Evolutionary conservation across 1,140 invertebrate species (phyloP), one percentile per base, ranked within the genome.

Genomic region (fruit fly (Drosophila melanogaster)): DNA sequence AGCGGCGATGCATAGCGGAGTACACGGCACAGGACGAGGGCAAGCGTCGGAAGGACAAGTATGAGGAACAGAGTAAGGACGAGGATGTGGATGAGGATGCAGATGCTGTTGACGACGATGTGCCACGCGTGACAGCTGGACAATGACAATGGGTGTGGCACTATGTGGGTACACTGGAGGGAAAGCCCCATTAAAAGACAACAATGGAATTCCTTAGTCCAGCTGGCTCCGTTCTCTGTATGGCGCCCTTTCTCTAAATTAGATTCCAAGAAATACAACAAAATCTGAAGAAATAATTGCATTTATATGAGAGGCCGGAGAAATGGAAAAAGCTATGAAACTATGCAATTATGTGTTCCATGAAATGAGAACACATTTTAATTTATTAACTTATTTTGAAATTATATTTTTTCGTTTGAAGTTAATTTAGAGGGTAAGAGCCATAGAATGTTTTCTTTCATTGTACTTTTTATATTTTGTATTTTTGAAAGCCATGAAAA

Each of bases 71-170:
- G 51, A 61, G 61, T 53, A 26, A 30, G 67, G 74, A 78, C 51
- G 65, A 17, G 26, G 66, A 30, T 15, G n/a, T 46, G 55, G 71
- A 76, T 53, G 71, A 61, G 53, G 69, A 76, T 58, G 72, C 54
- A 57, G 71, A 75, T 57, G 73, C 60, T 58, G 59, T 67, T 65
- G 78, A 79, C 61, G 77, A 77, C 73, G 81, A 85, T 74, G 61
- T 83, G 83, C 75, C 83, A 87, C 76, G 85, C 80, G 80, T 89
- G 84, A 90, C 85, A 89, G 84, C 85, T 89, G 84, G 80, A 90
- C 84, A 89, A 90, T 89, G 85, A 89, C 84, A 84, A 69, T 77
- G 65, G 74, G 22, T 59, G 33, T 22, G 37, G 49, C 26, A 46
- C 26, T 77, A 44, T 59, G 43, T 61, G 64, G 8, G n/a, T 67